These are phyloP conservation scores for Tetragonula clypearis DNA, from an alignment of 1,140 invertebrate species.

Conservation along the genomic window DNA sequence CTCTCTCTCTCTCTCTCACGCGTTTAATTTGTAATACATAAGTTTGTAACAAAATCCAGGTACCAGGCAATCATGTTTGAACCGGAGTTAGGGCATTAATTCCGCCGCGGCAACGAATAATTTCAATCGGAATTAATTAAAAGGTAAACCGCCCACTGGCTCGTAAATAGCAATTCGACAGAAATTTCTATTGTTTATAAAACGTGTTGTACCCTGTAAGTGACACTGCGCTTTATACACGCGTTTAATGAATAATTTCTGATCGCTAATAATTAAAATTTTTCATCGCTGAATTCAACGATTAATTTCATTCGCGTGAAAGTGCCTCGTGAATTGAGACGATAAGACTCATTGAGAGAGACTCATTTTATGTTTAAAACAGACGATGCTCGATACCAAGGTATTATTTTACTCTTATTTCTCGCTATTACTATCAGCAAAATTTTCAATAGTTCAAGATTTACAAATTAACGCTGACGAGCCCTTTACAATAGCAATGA, in stretches of 20 bases:
- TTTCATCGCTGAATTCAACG: too few relatives aligned
- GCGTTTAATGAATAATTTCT: too few relatives aligned
- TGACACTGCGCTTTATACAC: too few relatives aligned
- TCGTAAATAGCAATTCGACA: background rate
- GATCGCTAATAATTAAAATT: too few relatives aligned
- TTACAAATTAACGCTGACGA: too few relatives aligned
- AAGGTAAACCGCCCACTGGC: background rate
- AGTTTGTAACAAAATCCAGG: constrained; percentile 3
- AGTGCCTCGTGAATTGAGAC: background rate
- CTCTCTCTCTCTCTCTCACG: too few relatives aligned
- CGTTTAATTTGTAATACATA: constrained; percentile 16
- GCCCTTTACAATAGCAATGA: too few relatives aligned
- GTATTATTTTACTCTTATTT: too few relatives aligned
- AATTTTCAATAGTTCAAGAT: too few relatives aligned
- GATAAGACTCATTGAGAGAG: background rate
- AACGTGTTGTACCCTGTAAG: too few relatives aligned
- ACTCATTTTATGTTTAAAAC: background rate
- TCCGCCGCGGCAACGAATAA: background rate
- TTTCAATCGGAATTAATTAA: background rate
- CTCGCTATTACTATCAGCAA: too few relatives aligned
- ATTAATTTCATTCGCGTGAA: background rate
- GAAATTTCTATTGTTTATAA: background rate
- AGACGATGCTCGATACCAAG: too few relatives aligned
- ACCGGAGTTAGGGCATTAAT: background rate
- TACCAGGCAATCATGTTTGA: background rate